phyloP scores from a whole-genome alignment of 2,797 vertebrate species.

The Tokudaia muenninki region DNA sequence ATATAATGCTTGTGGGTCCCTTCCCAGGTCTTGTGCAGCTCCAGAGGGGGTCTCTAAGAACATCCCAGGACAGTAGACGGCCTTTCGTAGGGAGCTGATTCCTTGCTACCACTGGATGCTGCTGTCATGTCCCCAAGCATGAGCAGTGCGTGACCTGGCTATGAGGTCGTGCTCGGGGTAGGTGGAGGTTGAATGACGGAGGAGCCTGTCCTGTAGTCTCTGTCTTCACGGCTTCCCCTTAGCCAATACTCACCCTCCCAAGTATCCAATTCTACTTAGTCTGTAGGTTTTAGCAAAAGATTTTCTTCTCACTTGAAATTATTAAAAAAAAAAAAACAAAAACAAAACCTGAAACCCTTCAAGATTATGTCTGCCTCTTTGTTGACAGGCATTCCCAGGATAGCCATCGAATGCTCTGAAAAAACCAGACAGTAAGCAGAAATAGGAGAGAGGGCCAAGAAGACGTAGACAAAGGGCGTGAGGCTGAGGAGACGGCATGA shows the following conservation, averaged over 20 bases:
- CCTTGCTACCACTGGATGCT: background rate
- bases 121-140: background rate
- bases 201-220: too few relatives aligned
- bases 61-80: background rate
- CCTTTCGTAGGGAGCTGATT: background rate
- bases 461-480: background rate
- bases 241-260: background rate
- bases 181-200: too few relatives aligned
- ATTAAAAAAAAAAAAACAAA: background rate
- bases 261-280: background rate
- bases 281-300: background rate
- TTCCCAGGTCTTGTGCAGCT: background rate
- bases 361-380: background rate
- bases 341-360: background rate
- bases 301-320: background rate
- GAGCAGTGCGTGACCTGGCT: background rate
- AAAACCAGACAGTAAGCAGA: rapidly evolving
- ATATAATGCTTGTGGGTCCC: background rate
- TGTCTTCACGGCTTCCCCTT: rapidly evolving
- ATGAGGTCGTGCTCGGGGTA: rapidly evolving
- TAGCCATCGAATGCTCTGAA: background rate
- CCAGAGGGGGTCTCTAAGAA: background rate
- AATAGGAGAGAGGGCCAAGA: background rate
- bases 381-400: background rate
- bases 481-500: background rate